Evolutionary conservation across 2,888 invertebrate genomes (phyloP).

Genomic region (Keiferia lycopersicella): DNA sequence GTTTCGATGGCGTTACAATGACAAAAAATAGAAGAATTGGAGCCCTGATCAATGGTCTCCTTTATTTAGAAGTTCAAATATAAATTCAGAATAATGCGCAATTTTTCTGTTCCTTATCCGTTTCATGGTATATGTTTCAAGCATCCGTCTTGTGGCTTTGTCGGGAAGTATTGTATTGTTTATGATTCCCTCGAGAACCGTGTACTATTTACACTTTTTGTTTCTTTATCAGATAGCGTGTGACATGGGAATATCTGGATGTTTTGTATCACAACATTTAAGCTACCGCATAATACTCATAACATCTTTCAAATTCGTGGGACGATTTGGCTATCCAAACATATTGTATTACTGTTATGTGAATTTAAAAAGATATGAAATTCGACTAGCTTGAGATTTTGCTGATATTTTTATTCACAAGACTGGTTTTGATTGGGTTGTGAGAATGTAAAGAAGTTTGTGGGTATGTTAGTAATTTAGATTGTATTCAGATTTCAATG

Average conservation of each 20-base stretch:
- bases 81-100: no score
- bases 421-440: neutral
- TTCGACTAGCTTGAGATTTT: slow-evolving; percentile 17
- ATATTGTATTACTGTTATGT: slow-evolving; percentile 21
- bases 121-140: no score
- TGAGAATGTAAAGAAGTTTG: neutral
- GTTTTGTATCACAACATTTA: slow-evolving; percentile 31
- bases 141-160: no score
- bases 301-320: slow-evolving; percentile 23
- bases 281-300: slow-evolving; percentile 21
- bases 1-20: no score
- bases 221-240: neutral
- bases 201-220: neutral
- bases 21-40: no score
- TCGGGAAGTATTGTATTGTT: neutral
- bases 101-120: no score
- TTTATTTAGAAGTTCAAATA: no score
- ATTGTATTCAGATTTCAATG: neutral
- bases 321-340: slow-evolving; percentile 21
- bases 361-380: slow-evolving; percentile 20
- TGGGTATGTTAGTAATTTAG: neutral
- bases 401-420: slow-evolving; percentile 14
- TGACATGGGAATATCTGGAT: slow-evolving; percentile 26
- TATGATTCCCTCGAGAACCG: neutral
- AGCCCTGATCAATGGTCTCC: no score